phyloP scores from a whole-genome alignment of 2,888 invertebrate genomes.

The Lithophane semibrunnea region DNA sequence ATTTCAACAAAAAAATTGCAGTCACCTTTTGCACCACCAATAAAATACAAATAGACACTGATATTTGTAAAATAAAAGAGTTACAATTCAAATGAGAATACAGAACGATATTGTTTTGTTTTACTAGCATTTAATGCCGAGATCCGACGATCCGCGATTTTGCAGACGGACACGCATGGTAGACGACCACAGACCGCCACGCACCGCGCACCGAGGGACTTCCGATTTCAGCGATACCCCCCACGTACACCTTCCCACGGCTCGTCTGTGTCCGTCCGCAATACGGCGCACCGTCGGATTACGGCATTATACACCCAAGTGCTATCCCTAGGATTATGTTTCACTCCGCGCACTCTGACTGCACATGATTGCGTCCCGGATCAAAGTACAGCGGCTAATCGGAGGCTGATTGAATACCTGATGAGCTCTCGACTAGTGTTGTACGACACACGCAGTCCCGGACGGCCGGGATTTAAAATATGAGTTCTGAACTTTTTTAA shows the following conservation, averaged over 20 bases:
- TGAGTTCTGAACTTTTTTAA: not conserved
- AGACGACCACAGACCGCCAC: too few relatives aligned
- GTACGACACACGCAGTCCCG: not conserved
- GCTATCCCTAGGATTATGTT: not conserved
- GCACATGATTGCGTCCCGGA: conserved; percentile 33
- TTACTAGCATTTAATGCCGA: not conserved
- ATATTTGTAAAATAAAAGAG: not conserved
- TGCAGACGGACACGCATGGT: too few relatives aligned
- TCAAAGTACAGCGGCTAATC: conserved; percentile 45
- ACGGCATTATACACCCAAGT: not conserved
- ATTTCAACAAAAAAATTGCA: too few relatives aligned
- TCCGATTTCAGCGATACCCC: too few relatives aligned
- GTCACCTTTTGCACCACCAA: too few relatives aligned
- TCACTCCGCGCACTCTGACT: not conserved
- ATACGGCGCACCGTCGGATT: too few relatives aligned
- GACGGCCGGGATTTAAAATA: not conserved
- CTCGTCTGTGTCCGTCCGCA: too few relatives aligned
- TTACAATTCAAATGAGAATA: not conserved
- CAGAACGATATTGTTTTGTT: not conserved
- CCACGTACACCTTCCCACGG: too few relatives aligned
- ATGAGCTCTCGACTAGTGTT: conserved; percentile 55
- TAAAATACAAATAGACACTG: not conserved
- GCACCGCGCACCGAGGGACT: too few relatives aligned
- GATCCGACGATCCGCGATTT: too few relatives aligned
- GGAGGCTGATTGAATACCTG: conserved; percentile 62